A percentile compares a stretch with the other conserved stretches of the same genome.
phyloP scores from a whole-genome alignment of 2,113 vertebrate species.

The Vicugna pacos region DNA sequence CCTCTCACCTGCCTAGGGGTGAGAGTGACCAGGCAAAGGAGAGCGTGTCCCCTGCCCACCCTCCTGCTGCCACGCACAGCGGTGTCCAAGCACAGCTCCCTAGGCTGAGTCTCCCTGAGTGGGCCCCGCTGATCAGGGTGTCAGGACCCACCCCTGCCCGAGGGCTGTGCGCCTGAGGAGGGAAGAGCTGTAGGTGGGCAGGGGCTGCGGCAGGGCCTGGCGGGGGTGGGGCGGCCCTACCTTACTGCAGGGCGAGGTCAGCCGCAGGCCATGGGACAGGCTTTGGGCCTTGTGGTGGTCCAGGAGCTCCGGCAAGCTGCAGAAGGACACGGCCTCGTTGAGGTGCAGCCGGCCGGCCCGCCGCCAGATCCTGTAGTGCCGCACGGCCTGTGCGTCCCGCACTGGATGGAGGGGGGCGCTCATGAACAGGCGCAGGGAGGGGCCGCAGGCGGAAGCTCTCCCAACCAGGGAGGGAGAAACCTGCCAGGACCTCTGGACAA shows the following conservation, averaged over 20 bases:
- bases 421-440: background rate
- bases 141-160: background rate
- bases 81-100: background rate
- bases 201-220: background rate
- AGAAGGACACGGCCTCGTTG: conserved; percentile 77
- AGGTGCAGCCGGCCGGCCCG: conserved; percentile 71
- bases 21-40: background rate
- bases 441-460: fast-evolving
- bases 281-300: conserved; percentile 82
- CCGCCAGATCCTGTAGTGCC: conserved; percentile 89
- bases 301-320: conserved; percentile 84
- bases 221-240: conserved; percentile 63
- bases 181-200: background rate
- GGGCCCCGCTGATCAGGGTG: no score
- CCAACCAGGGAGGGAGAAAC: fast-evolving
- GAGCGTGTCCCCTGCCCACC: background rate
- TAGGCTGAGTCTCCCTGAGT: background rate
- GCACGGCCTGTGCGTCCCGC: conserved; percentile 70
- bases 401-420: conserved; percentile 58
- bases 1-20: fast-evolving
- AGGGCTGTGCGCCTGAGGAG: background rate
- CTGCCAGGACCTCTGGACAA: background rate
- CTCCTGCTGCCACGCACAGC: fast-evolving
- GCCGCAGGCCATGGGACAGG: conserved; percentile 72
- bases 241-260: conserved; percentile 87